phyloP scores from a whole-genome alignment of 1,140 invertebrate species.

The Hycleus phaleratus region DNA sequence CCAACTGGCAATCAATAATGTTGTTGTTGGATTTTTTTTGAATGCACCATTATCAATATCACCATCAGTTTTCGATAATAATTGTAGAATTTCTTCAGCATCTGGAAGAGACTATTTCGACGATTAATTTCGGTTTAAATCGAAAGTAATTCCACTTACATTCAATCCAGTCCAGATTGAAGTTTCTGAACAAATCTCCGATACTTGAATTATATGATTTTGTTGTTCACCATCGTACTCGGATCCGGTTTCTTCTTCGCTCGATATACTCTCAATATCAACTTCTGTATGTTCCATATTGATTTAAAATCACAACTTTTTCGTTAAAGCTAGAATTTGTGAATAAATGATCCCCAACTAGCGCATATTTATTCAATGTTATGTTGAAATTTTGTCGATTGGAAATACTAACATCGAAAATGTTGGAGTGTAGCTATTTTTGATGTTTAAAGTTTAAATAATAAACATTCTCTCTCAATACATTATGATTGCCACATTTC shows the following conservation, averaged over 20 bases:
- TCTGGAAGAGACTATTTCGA: slow-evolving; percentile 38
- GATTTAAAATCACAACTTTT: neutral
- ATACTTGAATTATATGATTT: slow-evolving; percentile 39
- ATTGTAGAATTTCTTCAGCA: slow-evolving; percentile 40
- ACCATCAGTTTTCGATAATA: slow-evolving; percentile 39
- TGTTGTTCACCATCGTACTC: slow-evolving; percentile 44
- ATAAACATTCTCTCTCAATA: too few species aligned
- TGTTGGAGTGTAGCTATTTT: too few species aligned
- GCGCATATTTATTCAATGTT: neutral
- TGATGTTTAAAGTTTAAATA: too few species aligned
- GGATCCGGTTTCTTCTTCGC: slow-evolving; percentile 46
- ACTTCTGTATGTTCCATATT: slow-evolving; percentile 23
- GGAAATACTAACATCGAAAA: too few species aligned
- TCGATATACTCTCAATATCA: slow-evolving; percentile 45
- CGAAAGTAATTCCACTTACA: slow-evolving; percentile 23
- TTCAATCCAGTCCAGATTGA: slow-evolving; percentile 41
- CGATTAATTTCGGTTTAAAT: slow-evolving; percentile 26
- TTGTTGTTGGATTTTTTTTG: slow-evolving; percentile 26
- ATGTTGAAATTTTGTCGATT: too few species aligned
- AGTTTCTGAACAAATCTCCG: slow-evolving; percentile 49
- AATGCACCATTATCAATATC: slow-evolving; percentile 35
- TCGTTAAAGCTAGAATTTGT: too few species aligned
- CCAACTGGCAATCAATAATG: slow-evolving; percentile 46
- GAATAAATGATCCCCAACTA: neutral
- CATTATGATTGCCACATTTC: too few species aligned